Percentiles rank a stretch among this genome's conserved stretches.
Conservation (phyloP, 1,140 invertebrate species). For the Helicorthomorpha holstii region DNA sequence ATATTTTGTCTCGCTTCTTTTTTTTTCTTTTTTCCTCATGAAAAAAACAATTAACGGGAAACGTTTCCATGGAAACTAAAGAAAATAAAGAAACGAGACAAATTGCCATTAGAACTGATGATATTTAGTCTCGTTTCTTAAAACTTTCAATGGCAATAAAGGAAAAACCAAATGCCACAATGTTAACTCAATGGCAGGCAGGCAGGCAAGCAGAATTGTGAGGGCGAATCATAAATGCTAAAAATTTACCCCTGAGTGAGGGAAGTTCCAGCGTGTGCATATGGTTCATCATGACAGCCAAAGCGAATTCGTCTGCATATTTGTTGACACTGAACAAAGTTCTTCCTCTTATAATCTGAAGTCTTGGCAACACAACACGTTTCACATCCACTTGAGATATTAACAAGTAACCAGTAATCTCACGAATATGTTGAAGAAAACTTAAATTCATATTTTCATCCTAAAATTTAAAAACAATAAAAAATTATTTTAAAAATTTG, state of each 20-base stretch:
- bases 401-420: conserved; percentile 33
- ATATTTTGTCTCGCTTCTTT: too few species aligned
- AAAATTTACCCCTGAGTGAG: conserved; percentile 51
- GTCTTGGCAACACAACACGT: conserved; percentile 24
- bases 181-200: too few species aligned
- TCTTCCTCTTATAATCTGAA: conserved; percentile 30
- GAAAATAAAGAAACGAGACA: too few species aligned
- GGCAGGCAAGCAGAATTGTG: conserved; percentile 38
- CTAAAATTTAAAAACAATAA: too few species aligned
- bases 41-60: too few species aligned
- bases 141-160: too few species aligned
- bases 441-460: conserved; percentile 20
- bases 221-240: conserved; percentile 75
- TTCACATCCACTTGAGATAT: conserved; percentile 26
- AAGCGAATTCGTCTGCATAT: conserved; percentile 60
- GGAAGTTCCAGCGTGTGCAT: conserved; percentile 80
- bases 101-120: too few species aligned
- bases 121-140: too few species aligned
- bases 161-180: too few species aligned
- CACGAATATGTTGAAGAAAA: conserved; percentile 28
- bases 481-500: not conserved
- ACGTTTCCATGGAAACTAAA: too few species aligned
- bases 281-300: conserved; percentile 70
- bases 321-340: conserved; percentile 65
- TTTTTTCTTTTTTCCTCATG: too few species aligned